These are phyloP conservation scores for Digitonthophagus gazella DNA, from an alignment of 2,888 invertebrate species.

Conservation along the genomic window DNA sequence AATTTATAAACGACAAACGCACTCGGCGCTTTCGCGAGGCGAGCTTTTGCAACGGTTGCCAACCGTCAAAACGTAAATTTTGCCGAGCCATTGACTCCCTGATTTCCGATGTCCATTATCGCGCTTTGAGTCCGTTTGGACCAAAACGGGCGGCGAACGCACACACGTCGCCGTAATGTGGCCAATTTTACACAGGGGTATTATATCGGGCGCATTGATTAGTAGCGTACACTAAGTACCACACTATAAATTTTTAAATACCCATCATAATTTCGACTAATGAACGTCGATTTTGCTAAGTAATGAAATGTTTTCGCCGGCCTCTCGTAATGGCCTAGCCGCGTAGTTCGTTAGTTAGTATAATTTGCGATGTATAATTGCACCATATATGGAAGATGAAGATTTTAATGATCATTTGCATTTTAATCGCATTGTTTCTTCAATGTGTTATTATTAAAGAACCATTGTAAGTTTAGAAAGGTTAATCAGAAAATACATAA, in stretches of 20 bases:
- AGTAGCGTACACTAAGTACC: background rate
- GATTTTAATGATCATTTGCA: no score
- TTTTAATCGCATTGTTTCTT: no score
- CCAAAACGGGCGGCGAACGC: slow-evolving; percentile 7
- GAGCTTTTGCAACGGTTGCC: background rate
- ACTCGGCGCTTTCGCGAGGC: background rate
- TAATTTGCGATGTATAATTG: no score
- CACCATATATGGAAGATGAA: no score
- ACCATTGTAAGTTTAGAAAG: no score
- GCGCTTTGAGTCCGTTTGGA: background rate
- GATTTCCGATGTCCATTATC: slow-evolving; percentile 15
- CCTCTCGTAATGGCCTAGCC: background rate
- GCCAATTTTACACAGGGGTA: background rate
- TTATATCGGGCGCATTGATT: background rate
- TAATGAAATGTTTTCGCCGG: background rate
- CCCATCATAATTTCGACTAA: background rate
- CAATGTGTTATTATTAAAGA: no score
- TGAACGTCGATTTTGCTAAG: background rate
- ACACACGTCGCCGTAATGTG: slow-evolving; percentile 8
- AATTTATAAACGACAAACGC: slow-evolving; percentile 15
- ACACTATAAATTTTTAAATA: slow-evolving; percentile 8
- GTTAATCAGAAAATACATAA: no score
- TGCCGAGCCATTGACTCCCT: slow-evolving; percentile 8
- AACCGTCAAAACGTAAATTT: slow-evolving; percentile 2
- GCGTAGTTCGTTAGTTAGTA: background rate